phyloP scores from a whole-genome alignment of 2,888 invertebrate genomes.

The Coecobrya sp. region DNA sequence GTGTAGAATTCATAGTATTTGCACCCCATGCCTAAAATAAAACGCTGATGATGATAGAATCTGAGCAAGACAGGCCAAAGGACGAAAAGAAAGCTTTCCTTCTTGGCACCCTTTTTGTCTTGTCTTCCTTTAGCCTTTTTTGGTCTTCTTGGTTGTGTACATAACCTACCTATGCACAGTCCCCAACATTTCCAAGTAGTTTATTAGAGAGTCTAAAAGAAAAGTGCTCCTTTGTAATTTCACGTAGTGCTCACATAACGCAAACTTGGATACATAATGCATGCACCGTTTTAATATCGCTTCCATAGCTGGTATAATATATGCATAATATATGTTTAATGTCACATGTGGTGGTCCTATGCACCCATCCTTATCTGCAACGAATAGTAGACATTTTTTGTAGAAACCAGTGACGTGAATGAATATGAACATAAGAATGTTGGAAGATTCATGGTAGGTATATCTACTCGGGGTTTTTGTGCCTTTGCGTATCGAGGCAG shows the following conservation, averaged over 20 bases:
- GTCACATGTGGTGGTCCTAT: neutral
- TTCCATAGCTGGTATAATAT: neutral
- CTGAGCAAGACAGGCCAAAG: slow-evolving; percentile 14
- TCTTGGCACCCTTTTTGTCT: slow-evolving; percentile 57
- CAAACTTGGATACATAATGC: slow-evolving; percentile 15
- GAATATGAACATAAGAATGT: neutral
- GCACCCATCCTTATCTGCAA: neutral
- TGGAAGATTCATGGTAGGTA: neutral
- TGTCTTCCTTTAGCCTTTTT: slow-evolving; percentile 29
- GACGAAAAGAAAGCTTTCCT: slow-evolving; percentile 15
- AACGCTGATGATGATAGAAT: slow-evolving; percentile 23
- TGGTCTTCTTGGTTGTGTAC: neutral
- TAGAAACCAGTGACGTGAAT: slow-evolving; percentile 4
- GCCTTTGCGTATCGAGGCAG: neutral
- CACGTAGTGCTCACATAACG: neutral
- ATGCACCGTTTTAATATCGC: neutral
- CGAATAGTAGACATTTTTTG: neutral
- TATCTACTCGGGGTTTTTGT: neutral
- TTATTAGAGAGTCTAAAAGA: neutral
- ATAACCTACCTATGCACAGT: slow-evolving; percentile 1
- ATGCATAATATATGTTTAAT: neutral
- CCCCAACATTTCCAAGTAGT: neutral
- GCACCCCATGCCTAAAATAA: neutral
- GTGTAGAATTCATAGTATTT: neutral
- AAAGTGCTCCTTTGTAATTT: slow-evolving; percentile 15